phyloP scores from a whole-genome alignment of 2,113 vertebrate species.

The Dascyllus trimaculatus region DNA sequence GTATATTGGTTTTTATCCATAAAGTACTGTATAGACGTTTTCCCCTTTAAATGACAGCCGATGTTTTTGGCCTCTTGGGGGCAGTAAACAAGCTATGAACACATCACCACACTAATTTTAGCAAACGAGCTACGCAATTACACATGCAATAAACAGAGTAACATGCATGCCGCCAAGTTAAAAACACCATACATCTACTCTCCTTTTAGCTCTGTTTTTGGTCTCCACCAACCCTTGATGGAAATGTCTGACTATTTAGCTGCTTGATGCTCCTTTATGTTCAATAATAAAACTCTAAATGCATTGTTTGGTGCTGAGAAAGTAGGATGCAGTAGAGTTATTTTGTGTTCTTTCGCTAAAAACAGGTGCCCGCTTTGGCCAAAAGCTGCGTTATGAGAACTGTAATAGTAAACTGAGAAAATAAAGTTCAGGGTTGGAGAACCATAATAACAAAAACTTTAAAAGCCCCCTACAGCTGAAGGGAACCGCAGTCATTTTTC shows the following conservation, averaged over 20 bases:
- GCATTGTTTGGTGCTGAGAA: background rate
- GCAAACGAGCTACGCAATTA: background rate
- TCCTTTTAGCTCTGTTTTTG: constrained; percentile 17
- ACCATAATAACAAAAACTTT: background rate
- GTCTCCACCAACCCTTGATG: background rate
- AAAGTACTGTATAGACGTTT: background rate
- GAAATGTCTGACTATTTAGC: background rate
- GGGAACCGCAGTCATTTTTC: no score
- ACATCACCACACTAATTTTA: no score
- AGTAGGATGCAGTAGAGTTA: background rate
- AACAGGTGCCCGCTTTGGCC: background rate
- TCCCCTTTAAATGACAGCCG: constrained; percentile 16
- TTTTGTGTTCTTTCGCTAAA: background rate
- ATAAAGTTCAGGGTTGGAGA: background rate
- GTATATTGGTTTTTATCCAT: background rate
- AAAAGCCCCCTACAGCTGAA: no score
- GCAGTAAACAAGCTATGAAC: background rate
- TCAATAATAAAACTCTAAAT: background rate
- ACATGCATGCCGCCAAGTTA: background rate
- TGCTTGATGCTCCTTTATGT: background rate
- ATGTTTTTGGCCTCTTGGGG: background rate
- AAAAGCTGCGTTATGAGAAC: background rate
- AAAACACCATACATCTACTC: no score
- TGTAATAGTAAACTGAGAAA: background rate
- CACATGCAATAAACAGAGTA: background rate